Conservation (phyloP, 2,797 vertebrate genomes). For the Gallinago solitaria region DNA sequence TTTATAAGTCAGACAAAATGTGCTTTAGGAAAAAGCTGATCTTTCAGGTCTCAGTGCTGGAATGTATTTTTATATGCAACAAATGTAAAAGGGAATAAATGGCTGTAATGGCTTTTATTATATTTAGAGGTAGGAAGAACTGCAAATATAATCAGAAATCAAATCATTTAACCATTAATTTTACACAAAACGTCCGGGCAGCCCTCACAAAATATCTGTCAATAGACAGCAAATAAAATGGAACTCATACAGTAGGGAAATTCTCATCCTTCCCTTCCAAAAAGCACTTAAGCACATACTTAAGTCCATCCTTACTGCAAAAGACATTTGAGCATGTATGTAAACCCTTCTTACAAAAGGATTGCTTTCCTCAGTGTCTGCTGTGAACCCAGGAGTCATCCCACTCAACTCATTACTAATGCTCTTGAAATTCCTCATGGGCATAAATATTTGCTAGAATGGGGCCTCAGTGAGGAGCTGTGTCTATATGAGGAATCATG, state of each 20-base stretch:
- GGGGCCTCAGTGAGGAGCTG: neutral
- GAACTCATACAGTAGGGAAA: neutral
- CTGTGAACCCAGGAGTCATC: neutral
- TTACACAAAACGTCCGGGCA: neutral
- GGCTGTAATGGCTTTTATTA: neutral
- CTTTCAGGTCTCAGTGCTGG: neutral
- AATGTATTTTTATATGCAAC: slow-evolving; percentile 15
- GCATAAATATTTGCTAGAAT: neutral
- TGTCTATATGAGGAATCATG: neutral
- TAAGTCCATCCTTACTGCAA: neutral
- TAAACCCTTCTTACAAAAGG: neutral
- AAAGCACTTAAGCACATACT: neutral
- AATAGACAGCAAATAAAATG: neutral
- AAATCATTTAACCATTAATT: neutral
- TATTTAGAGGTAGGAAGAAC: neutral
- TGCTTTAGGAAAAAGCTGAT: slow-evolving; percentile 30
- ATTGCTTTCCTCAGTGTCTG: neutral
- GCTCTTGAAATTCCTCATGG: slow-evolving; percentile 5
- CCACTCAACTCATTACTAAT: neutral
- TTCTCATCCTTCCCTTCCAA: neutral
- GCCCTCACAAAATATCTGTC: neutral
- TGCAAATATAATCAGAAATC: slow-evolving; percentile 26
- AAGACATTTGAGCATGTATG: neutral
- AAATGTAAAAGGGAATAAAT: neutral
- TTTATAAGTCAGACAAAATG: slow-evolving; percentile 12